These are phyloP conservation scores for Pampusana beccarii DNA, from an alignment of 2,113 vertebrate genomes.

Conservation along the genomic window DNA sequence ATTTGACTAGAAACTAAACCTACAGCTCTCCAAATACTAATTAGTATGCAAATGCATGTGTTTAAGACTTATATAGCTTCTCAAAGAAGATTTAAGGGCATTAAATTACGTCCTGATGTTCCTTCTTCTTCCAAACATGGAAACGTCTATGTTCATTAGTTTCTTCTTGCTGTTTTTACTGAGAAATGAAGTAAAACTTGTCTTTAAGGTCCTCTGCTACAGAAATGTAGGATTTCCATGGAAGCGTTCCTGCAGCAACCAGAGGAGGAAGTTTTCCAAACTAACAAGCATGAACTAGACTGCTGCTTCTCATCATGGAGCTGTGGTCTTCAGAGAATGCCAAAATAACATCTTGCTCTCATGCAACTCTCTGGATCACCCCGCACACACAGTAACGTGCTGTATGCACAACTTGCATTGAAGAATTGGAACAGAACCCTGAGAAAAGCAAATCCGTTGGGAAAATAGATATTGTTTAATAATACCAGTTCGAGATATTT, in stretches of 20 bases:
- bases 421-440: conserved; percentile 59
- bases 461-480: conserved; percentile 1
- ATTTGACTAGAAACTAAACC: background rate
- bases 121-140: background rate
- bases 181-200: conserved; percentile 9
- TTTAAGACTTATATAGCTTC: conserved; percentile 7
- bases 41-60: background rate
- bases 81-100: conserved; percentile 22
- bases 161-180: background rate
- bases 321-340: background rate
- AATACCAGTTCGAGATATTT: conserved; percentile 18
- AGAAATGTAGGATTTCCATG: background rate
- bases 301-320: background rate
- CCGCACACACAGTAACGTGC: background rate
- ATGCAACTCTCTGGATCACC: background rate
- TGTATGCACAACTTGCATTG: background rate
- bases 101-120: background rate
- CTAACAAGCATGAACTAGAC: background rate
- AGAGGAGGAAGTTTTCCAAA: background rate
- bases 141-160: background rate
- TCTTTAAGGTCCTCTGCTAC: background rate
- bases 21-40: conserved; percentile 8
- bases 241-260: background rate
- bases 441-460: conserved; percentile 58
- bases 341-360: background rate